These are phyloP conservation scores for Drosophila helvetica DNA, from an alignment of 2,888 invertebrate species.

Conservation along the genomic window DNA sequence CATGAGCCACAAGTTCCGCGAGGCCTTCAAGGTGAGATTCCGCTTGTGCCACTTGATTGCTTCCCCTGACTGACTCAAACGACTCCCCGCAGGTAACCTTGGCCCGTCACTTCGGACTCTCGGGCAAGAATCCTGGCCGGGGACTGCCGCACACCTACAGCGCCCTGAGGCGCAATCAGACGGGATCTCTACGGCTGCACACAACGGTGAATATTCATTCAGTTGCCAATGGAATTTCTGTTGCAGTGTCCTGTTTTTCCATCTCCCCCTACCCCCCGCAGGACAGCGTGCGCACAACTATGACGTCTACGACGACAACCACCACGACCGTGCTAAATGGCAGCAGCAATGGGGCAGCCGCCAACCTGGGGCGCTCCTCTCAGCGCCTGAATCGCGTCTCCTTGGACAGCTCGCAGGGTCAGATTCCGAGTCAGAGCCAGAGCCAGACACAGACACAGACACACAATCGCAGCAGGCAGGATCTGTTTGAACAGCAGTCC, in stretches of 20 bases:
- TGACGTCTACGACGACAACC: conserved; percentile 70
- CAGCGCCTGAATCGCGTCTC: conserved; percentile 81
- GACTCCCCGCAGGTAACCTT: conserved; percentile 78
- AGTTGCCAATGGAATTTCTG: conserved; percentile 47
- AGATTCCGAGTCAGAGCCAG: conserved; percentile 25
- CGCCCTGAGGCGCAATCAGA: conserved; percentile 80
- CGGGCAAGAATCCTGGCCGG: conserved; percentile 77
- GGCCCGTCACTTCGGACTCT: conserved; percentile 81
- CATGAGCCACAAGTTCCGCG: conserved; percentile 89
- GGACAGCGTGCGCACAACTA: conserved; percentile 82
- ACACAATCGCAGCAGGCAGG: conserved; percentile 76
- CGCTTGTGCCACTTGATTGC: not conserved
- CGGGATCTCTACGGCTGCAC: conserved; percentile 82
- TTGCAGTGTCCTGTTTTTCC: conserved; percentile 57
- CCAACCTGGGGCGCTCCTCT: conserved; percentile 48
- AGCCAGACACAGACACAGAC: conserved; percentile 62
- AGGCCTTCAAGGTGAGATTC: conserved; percentile 87
- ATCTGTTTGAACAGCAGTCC: conserved; percentile 67
- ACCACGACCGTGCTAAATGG: conserved; percentile 62
- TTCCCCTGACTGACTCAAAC: not conserved
- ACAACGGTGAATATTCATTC: conserved; percentile 81
- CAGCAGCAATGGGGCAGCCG: conserved; percentile 34
- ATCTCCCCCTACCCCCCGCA: conserved; percentile 68
- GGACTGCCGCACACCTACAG: conserved; percentile 81
- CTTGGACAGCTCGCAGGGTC: conserved; percentile 77